These are phyloP conservation scores for Dysmachus trigonus DNA, from an alignment of 2,888 invertebrate species.

Conservation along the genomic window DNA sequence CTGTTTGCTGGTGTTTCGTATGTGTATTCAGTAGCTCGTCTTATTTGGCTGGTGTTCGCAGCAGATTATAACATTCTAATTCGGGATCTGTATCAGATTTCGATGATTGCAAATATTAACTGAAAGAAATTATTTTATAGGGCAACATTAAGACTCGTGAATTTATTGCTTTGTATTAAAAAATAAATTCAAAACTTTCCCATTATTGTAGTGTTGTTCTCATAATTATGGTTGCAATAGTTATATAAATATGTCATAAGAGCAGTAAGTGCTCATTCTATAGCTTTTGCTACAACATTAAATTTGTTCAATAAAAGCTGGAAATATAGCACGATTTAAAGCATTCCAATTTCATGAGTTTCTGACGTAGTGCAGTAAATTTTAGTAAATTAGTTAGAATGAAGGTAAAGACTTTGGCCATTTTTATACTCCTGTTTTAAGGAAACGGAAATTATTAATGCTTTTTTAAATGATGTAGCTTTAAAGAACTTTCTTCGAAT, in stretches of 20 bases:
- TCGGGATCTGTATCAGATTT: slow-evolving; percentile 32
- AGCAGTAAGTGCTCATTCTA: too few species aligned
- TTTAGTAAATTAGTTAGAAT: too few species aligned
- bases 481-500: not conserved
- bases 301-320: too few species aligned
- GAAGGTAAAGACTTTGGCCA: too few species aligned
- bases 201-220: too few species aligned
- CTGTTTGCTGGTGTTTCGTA: not conserved
- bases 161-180: not conserved
- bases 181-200: not conserved
- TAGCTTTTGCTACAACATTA: too few species aligned
- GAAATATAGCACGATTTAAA: too few species aligned
- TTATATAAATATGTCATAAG: too few species aligned
- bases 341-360: too few species aligned
- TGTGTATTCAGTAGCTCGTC: not conserved
- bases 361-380: too few species aligned
- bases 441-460: not conserved
- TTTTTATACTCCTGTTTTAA: too few species aligned
- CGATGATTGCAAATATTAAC: not conserved
- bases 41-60: not conserved
- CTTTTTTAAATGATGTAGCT: not conserved
- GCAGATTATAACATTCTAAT: not conserved
- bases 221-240: too few species aligned
- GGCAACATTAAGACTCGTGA: not conserved
- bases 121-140: not conserved